phyloP scores from a whole-genome alignment of 2,113 vertebrate genomes.

The Sturnus vulgaris region DNA sequence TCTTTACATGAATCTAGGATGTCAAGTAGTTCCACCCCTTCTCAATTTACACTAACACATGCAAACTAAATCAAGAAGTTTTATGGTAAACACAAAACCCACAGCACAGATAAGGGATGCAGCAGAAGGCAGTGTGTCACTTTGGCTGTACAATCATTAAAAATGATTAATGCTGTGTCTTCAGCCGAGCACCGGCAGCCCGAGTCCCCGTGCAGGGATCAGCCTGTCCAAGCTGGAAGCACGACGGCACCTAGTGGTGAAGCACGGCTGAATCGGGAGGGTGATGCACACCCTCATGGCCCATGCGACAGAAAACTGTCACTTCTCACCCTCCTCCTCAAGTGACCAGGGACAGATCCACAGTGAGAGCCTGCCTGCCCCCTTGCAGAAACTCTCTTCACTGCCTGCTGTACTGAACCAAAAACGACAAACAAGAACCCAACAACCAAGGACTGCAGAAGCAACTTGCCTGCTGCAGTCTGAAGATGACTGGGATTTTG shows the following conservation, averaged over 20 bases:
- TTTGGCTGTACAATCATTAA: too few species aligned
- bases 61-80: not conserved
- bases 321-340: not conserved
- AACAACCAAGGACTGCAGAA: not conserved
- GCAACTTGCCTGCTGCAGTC: constrained; percentile 87
- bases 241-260: not conserved
- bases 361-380: not conserved
- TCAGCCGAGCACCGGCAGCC: not conserved
- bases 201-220: accelerated
- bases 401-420: not conserved
- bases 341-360: not conserved
- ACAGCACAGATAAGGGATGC: not conserved
- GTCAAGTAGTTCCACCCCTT: not conserved
- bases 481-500: constrained; percentile 90
- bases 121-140: not conserved
- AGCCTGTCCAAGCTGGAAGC: not conserved
- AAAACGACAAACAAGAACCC: not conserved
- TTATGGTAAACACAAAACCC: not conserved
- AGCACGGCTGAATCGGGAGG: not conserved
- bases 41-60: not conserved
- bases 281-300: accelerated
- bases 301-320: accelerated
- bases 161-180: not conserved
- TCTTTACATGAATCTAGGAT: not conserved
- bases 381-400: not conserved